Evolutionary conservation across 2,888 invertebrate species (phyloP).

Genomic region (Dicranocentrus wangi): DNA sequence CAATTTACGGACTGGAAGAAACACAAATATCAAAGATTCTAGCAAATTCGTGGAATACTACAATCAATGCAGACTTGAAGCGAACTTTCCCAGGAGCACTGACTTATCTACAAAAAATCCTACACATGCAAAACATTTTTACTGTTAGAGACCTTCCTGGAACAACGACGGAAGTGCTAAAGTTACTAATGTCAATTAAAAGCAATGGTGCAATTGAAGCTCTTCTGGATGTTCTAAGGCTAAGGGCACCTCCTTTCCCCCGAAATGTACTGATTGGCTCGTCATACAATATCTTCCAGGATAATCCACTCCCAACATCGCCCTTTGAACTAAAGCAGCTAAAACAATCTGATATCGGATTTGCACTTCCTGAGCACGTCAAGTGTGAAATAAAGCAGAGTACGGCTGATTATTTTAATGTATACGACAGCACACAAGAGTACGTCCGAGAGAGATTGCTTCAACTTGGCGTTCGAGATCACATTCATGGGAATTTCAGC

Average conservation of each 20-base stretch:
- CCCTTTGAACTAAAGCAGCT: slow-evolving; percentile 41
- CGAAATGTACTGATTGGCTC: slow-evolving; percentile 30
- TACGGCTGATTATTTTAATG: too few relatives aligned
- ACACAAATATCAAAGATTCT: too few relatives aligned
- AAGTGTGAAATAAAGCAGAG: slow-evolving; percentile 3
- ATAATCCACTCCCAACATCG: slow-evolving; percentile 19
- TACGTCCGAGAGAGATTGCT: too few relatives aligned
- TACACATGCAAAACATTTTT: slow-evolving; percentile 43
- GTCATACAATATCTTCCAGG: slow-evolving; percentile 43
- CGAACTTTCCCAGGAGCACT: slow-evolving; percentile 38
- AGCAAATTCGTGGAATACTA: too few relatives aligned
- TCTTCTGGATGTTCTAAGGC: slow-evolving; percentile 38
- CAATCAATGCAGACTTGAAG: not conserved
- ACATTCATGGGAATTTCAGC: too few relatives aligned
- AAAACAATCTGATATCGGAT: slow-evolving; percentile 34
- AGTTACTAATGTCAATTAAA: slow-evolving; percentile 35
- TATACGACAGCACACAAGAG: too few relatives aligned
- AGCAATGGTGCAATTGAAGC: slow-evolving; percentile 13
- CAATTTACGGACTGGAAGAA: too few relatives aligned
- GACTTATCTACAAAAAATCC: slow-evolving; percentile 41
- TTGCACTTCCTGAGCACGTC: slow-evolving; percentile 31
- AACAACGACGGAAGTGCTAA: slow-evolving; percentile 39
- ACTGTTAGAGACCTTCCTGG: slow-evolving; percentile 31
- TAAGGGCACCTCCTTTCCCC: slow-evolving; percentile 38
- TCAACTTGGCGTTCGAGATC: too few relatives aligned